These are phyloP conservation scores for Setipinna tenuifilis DNA, from an alignment of 2,797 vertebrate species.

Conservation along the genomic window DNA sequence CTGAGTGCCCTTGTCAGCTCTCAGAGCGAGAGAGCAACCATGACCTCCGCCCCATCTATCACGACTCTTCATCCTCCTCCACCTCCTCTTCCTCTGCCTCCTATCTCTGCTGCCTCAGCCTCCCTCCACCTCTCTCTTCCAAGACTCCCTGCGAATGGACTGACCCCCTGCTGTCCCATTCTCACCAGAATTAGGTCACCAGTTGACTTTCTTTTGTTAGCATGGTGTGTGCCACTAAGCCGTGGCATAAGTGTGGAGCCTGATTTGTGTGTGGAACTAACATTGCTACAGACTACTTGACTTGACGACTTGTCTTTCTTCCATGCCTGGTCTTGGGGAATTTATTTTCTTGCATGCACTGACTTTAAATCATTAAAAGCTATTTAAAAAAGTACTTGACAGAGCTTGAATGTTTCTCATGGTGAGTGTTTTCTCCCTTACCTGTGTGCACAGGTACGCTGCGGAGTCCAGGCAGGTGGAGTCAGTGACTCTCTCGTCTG, in stretches of 20 bases:
- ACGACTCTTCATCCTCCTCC: slow-evolving; percentile 13
- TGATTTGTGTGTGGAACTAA: not conserved
- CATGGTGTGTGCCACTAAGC: not conserved
- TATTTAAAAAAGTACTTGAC: not conserved
- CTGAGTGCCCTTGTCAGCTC: slow-evolving; percentile 24
- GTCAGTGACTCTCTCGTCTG: slow-evolving; percentile 67
- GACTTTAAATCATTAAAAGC: not conserved
- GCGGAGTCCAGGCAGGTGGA: slow-evolving; percentile 70
- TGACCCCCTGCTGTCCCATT: slow-evolving; percentile 55
- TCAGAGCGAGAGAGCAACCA: not conserved
- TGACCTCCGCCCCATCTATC: not conserved
- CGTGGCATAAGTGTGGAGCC: slow-evolving; percentile 17
- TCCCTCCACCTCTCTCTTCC: slow-evolving; percentile 30
- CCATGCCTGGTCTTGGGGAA: no score
- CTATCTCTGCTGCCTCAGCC: not conserved
- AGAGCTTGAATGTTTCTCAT: not conserved
- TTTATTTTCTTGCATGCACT: not conserved
- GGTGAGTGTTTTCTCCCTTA: not conserved
- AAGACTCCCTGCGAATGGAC: slow-evolving; percentile 53
- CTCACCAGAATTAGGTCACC: slow-evolving; percentile 24
- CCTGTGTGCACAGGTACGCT: slow-evolving; percentile 67
- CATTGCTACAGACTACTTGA: not conserved
- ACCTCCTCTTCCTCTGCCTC: slow-evolving; percentile 34
- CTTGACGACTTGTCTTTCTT: no score
- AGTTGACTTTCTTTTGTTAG: not conserved